Evolutionary conservation across 2,797 vertebrate genomes (phyloP).

Genomic region (Carduelis carduelis): DNA sequence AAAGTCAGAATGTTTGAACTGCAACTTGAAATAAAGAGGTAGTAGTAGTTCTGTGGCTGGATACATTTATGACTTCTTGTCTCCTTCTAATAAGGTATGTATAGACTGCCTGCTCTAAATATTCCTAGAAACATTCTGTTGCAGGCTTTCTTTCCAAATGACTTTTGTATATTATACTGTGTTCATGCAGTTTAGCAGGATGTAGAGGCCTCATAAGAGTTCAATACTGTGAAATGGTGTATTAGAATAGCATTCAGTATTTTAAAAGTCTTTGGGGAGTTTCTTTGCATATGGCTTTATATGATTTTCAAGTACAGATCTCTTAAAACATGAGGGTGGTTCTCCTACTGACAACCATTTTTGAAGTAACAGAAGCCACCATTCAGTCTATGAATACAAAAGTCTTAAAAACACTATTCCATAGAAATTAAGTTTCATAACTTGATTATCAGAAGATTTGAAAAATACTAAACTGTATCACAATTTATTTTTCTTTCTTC

Average conservation of each 20-base stretch:
- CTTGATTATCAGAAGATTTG: not conserved
- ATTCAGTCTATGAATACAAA: not conserved
- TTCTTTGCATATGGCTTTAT: not conserved
- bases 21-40: not conserved
- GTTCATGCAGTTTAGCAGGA: not conserved
- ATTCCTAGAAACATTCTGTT: not conserved
- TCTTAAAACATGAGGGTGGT: not conserved
- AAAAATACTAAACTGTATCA: not conserved
- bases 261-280: not conserved
- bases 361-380: not conserved
- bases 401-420: not conserved
- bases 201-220: not conserved
- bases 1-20: not conserved
- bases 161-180: not conserved
- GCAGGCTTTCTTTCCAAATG: not conserved
- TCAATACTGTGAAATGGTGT: not conserved
- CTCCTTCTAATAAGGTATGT: not conserved
- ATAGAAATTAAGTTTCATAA: not conserved
- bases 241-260: not conserved
- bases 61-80: not conserved
- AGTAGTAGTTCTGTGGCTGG: not conserved
- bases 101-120: not conserved
- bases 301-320: not conserved
- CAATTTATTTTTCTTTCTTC: not conserved
- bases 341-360: not conserved